Evolutionary conservation across 2,888 invertebrate genomes (phyloP), one percentile per base, ranked within the genome.

Genomic region (Oscheius sp.): DNA sequence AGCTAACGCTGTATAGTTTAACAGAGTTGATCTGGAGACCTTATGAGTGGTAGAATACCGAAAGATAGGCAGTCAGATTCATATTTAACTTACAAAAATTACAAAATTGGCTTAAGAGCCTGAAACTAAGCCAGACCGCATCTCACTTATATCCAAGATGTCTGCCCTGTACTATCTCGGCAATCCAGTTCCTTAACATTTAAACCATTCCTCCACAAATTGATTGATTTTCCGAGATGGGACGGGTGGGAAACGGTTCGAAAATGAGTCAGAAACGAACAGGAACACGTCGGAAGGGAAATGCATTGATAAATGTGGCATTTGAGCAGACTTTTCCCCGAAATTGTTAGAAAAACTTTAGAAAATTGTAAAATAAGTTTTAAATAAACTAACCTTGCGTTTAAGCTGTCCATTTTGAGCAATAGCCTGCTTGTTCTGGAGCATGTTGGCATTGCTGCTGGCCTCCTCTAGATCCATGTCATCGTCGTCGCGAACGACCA

Each of bases 341-440:
- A 66, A 13, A 50, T 5, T 13, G 2, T 13, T 48, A 66, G 11
- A 21, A 70, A 70, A 57, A 32, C 10, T 10, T 21, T 42, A 70
- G 47, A 42, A 53, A 57, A 7, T 33, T 7, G 35, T 47, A 29
- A 70, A 66, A 33, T 59, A 59, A 1, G 29, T 59, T 59, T 59
- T 60, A 73, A 62, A 59, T 66, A 11, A 21, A 75, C 79, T 74
- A 32, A 85, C 85, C 78, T 80, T 84, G 78, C 85, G 73, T 59
- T 85, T 84, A 59, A 76, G 80, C 63, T 79, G 71, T 51, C 82
- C 85, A 75, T 84, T 83, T 65, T 76, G 78, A 1, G 83, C 79
- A 70, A 85, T 83, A 50, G 76, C 79, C 76, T 85, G 85, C 70
- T 82, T 83, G 51, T 80, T 74, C 60, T 82, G 82, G 51, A 82